These are phyloP conservation scores for Salminus brasiliensis DNA, from an alignment of 2,113 vertebrate genomes.

Conservation along the genomic window DNA sequence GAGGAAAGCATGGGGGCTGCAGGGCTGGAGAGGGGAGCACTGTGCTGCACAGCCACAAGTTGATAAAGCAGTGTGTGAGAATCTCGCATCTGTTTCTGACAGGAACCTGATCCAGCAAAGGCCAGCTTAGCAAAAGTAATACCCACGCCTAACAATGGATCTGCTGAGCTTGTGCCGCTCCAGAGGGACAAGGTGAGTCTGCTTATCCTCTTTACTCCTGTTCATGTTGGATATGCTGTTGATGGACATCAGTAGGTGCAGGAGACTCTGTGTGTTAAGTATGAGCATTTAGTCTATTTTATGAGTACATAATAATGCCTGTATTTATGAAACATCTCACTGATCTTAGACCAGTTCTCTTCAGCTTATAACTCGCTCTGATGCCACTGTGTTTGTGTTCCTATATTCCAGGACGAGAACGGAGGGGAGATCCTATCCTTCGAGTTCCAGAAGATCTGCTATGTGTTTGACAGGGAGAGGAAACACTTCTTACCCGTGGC, in stretches of 20 bases:
- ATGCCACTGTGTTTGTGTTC: neutral
- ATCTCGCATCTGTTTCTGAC: constrained; percentile 51
- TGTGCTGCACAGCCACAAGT: too few relatives aligned
- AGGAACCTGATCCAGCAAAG: constrained; percentile 85
- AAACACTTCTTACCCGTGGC: constrained; percentile 86
- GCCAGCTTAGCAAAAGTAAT: constrained; percentile 90
- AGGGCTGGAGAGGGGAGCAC: too few relatives aligned
- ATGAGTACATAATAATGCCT: neutral
- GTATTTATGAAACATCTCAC: neutral
- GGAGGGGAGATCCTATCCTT: constrained; percentile 82
- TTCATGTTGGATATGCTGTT: neutral
- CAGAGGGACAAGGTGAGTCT: constrained; percentile 84
- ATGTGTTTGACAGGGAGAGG: constrained; percentile 82
- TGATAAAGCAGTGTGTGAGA: constrained; percentile 36
- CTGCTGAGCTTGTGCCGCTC: constrained; percentile 86
- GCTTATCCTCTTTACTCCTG: neutral
- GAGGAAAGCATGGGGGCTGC: too few relatives aligned
- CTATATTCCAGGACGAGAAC: constrained; percentile 77
- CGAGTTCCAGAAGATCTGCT: constrained; percentile 96
- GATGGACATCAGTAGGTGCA: neutral
- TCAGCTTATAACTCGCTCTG: neutral
- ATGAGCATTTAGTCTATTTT: neutral
- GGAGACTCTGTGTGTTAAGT: neutral
- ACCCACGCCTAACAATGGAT: constrained; percentile 93
- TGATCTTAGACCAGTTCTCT: too few relatives aligned